Evolutionary conservation across 2,888 invertebrate genomes (phyloP), one percentile per base, ranked within the genome.

Genomic region (Cinara cedri): DNA sequence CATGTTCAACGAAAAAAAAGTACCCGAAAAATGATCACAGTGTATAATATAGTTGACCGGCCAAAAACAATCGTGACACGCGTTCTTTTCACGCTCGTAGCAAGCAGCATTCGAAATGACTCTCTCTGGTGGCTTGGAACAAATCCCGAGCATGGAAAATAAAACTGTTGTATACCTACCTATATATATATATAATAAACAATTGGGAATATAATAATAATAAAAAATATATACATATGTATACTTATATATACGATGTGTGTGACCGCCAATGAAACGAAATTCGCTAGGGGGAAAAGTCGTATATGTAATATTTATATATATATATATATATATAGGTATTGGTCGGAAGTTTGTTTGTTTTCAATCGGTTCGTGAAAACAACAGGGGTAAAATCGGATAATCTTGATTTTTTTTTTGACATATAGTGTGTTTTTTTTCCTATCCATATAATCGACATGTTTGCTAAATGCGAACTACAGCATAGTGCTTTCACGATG

Each of bases 401-500:
- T 51, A 72, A 72, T 62, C 14, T 63, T 8, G 16, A 1, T 26
- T 51, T 26, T 16, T 49, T 42, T 13, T 21, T 14, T 9, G 3
- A 3, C 34, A 34, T 34, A 4, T n/a, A n/a, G 3, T 34, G 3
- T 34, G 34, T 34, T 34, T 34, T 34, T 6, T 34, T 4, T 34
- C 34, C 34, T 34, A 34, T 34, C 42, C 8, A 3, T n/a, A 2
- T 63, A 63, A 74, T 62, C 62, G 72, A 74, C 72, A 14, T 74
- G 34, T 74, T 74, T 51, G 62, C 62, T 63, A 62, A 72, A 63
- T 49, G 42, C 51, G 62, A 51, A n/a, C n/a, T n/a, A n/a, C 34
- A 6, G 34, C 34, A 34, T 34, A 4, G 34, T 6, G 34, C 34
- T 6, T n/a, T n/a, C n/a, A n/a, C n/a, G n/a, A n/a, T n/a, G n/a